Base-by-base conservation (phyloP, 1,140 invertebrate species). In the Halyomorpha halys region DNA sequence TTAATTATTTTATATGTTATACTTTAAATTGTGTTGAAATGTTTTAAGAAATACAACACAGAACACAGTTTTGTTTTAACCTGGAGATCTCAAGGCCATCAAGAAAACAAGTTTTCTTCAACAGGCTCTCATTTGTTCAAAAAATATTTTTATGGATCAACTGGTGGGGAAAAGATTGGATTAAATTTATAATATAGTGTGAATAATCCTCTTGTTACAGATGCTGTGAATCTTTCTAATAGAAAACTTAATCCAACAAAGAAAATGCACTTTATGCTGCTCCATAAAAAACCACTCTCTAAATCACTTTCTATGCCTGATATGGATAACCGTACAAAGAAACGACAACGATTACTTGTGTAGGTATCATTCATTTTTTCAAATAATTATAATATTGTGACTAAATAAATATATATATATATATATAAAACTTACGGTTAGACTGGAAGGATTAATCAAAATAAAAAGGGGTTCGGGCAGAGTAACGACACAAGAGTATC, bases 241-340 rank as follows among this genome's bases (percentile, higher is more conserved):
- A 59, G 15, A 59, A 59, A 59, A 59, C n/a, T 18, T 21, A 34
- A 25, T 27, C 54, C 54, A 21, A 6, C 18, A n/a, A 59, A 59
- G 16, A 59, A 59, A 14, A 71, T 80, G 4, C 74, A 77, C 11
- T 74, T 78, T 53, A 70, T 82, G 16, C 70, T 81, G 19, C 72
- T 79, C 39, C 70, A 67, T 13, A 79, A 74, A 64, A 82, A 81
- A 70, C 82, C 85, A 0, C 71, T 91, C 25, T 85, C 87, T 70
- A 91, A 90, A 73, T 88, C 87, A 2, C 75, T 83, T 44, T 91
- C 89, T 0, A 84, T 91, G 81, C 89, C 89, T 0, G 87, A 91
- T 70, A 88, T 91, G 65, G 83, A 87, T 65, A 86, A 83, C 27
- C 82, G 82, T 68, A 78, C 75, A 6, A 87, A 87, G 69, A 89